A percentile compares a stretch with the other conserved stretches of the same genome.
Evolutionary conservation across 2,113 vertebrate species (phyloP).

Genomic region (Paracanthobrama guichenoti): DNA sequence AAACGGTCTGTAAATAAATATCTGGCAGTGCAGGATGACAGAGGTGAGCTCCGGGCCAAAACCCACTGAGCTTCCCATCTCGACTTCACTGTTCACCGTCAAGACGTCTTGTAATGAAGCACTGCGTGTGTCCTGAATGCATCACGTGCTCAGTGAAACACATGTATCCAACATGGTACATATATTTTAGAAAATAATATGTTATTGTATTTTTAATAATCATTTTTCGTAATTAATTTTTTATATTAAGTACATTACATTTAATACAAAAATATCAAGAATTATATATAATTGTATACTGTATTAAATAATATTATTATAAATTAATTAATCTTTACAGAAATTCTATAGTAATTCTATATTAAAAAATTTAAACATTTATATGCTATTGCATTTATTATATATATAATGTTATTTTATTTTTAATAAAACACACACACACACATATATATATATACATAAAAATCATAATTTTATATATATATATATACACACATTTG

Average conservation of each 20-base stretch:
- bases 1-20: constrained; percentile 54
- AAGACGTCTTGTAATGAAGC: neutral
- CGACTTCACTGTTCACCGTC: neutral
- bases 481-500: no score
- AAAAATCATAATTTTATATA: no score
- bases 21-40: constrained; percentile 6
- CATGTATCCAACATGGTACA: no score
- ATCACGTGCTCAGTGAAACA: neutral
- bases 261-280: neutral
- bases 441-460: no score
- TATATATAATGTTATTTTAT: no score
- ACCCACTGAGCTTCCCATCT: neutral
- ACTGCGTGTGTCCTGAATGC: neutral
- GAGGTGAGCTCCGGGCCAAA: neutral
- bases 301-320: neutral
- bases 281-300: neutral
- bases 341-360: no score
- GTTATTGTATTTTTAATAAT: neutral
- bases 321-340: neutral
- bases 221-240: neutral
- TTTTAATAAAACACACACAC: no score
- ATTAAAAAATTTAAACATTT: no score
- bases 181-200: neutral
- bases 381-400: no score
- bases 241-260: neutral